Evolutionary conservation across 2,888 invertebrate species (phyloP).

Genomic region (Calameuta filiformis): DNA sequence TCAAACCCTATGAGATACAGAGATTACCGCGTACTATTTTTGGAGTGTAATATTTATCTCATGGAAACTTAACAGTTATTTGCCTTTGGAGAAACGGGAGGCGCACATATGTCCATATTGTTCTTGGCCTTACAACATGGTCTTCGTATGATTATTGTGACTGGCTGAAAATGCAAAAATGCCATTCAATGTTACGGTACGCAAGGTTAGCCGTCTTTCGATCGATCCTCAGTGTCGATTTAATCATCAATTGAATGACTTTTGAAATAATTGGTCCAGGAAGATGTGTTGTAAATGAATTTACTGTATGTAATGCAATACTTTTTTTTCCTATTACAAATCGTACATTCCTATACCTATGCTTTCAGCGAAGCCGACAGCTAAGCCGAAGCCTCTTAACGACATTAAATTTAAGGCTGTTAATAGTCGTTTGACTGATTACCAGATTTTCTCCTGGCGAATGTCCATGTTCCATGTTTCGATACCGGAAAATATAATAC

Average conservation of each 20-base stretch:
- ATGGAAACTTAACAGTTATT: conserved; percentile 18
- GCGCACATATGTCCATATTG: conserved; percentile 44
- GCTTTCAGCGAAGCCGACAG: neutral
- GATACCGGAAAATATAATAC: neutral
- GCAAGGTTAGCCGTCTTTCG: conserved; percentile 11
- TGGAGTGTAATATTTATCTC: conserved; percentile 25
- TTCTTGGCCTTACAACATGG: conserved; percentile 44
- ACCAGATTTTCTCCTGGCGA: conserved; percentile 48
- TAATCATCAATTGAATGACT: too few relatives aligned
- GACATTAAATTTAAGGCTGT: neutral
- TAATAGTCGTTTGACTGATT: conserved; percentile 18
- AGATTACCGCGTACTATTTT: neutral
- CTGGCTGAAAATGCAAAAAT: conserved; percentile 36
- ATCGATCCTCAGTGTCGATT: neutral
- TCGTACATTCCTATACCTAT: neutral
- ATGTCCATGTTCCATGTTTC: conserved; percentile 44
- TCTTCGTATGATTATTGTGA: conserved; percentile 44
- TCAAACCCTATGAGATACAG: neutral
- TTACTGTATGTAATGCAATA: neutral
- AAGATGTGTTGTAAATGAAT: too few relatives aligned
- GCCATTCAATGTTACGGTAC: neutral
- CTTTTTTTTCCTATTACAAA: neutral
- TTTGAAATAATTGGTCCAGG: too few relatives aligned
- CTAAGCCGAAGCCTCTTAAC: neutral
- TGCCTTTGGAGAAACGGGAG: conserved; percentile 48